Percentiles rank a stretch among this genome's conserved stretches.
phyloP scores from a whole-genome alignment of 1,140 invertebrate genomes.

The Micrasema minimum region DNA sequence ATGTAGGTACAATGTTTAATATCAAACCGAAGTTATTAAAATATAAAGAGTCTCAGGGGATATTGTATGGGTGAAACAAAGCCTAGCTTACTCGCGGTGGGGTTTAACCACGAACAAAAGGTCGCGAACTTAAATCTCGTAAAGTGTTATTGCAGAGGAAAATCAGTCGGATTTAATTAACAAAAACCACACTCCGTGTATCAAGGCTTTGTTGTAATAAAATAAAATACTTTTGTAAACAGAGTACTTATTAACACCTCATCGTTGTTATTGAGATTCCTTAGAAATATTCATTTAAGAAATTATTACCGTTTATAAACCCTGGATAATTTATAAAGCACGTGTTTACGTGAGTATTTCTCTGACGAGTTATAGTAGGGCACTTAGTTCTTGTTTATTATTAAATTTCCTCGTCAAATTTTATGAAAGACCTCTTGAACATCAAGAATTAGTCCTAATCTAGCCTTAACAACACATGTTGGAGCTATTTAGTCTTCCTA shows the following conservation, averaged over 20 bases:
- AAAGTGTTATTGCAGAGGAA: not conserved
- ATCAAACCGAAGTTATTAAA: conserved; percentile 13
- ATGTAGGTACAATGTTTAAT: conserved; percentile 13
- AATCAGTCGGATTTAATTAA: not conserved
- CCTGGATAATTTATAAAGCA: no score
- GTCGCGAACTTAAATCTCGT: conserved; percentile 3
- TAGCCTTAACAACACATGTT: not conserved
- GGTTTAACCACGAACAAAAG: not conserved
- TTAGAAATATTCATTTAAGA: no score
- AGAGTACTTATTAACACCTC: no score
- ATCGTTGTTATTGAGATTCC: no score
- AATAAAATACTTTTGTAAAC: no score
- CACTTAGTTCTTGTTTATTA: no score
- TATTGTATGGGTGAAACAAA: not conserved
- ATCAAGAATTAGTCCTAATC: not conserved
- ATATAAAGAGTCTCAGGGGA: conserved; percentile 5
- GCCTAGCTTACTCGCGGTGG: not conserved
- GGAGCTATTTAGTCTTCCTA: not conserved
- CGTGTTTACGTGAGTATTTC: not conserved
- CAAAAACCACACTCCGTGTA: no score
- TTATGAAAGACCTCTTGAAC: no score
- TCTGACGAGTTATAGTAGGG: no score
- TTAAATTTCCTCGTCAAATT: no score
- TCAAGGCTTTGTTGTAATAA: no score
- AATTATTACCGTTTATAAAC: no score